Evolutionary conservation across 53 echinoderm and acorn worm genomes (phyloP), one percentile per base, ranked within the genome.

Genomic region (Hippasteria phrygiana): DNA sequence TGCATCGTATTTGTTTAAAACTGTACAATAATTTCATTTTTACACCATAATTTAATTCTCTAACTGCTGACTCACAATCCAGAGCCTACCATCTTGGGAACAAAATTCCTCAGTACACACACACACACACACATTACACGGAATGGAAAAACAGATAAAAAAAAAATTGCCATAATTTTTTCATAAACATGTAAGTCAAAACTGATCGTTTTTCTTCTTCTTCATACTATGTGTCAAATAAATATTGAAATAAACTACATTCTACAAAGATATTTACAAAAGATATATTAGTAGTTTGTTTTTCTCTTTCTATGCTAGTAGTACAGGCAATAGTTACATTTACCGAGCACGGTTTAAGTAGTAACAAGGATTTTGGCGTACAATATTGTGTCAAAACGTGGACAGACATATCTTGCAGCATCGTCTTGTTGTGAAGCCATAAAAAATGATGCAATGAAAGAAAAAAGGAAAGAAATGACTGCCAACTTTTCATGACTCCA

Each of bases 191-290:
- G 51, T 70, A 84, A 84, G 69, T 84, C 70, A 84, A 75, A 80
- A 84, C 69, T 62, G 80, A 80, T 59, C 34, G 29, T 17, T 35
- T 74, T 62, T 62, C n/a, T n/a, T n/a, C n/a, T n/a, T 43, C 18
- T 78, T 78, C 46, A 32, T 50, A 84, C 36, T 50, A 47, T 69
- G 81, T 80, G 84, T 84, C 28, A 71, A 84, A 84, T 84, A 84
- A 84, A 84, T 84, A 84, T 84, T 70, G 84, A 84, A 84, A 84
- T 84, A 70, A 84, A 69, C 84, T 84, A 84, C 84, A 84, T 43
- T 84, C 84, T 84, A 84, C 84, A 84, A 67, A 84, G 84, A 84
- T 84, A 84, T 84, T 67, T 84, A 84, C 84, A 84, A 36, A 70
- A 84, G 84, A 84, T 84, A 70, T 84, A 82, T 82, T 82, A 84